Conservation (phyloP, 2,113 vertebrate species). For the Archocentrus centrarchus region DNA sequence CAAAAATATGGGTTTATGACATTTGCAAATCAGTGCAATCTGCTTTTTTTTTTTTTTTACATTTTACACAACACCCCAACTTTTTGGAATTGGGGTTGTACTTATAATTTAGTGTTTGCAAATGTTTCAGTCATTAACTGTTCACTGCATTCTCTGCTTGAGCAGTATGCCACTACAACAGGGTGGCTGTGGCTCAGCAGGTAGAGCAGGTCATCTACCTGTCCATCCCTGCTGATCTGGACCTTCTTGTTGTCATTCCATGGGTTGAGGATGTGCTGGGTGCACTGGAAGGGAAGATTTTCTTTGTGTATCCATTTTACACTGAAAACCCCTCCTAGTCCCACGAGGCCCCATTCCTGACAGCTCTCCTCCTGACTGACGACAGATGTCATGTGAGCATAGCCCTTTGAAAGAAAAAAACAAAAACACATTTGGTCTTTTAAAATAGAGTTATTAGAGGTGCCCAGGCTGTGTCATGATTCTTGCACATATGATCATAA, state of each 20-base stretch:
- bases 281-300: constrained; percentile 87
- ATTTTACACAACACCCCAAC: neutral
- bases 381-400: constrained; percentile 89
- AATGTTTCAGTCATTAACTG: neutral
- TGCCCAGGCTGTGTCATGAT: neutral
- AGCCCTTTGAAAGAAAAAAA: constrained; percentile 82
- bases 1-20: too few species aligned
- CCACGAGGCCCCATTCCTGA: constrained; percentile 89
- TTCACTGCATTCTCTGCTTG: neutral
- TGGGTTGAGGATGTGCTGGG: constrained; percentile 90
- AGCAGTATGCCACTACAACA: neutral
- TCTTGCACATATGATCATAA: neutral
- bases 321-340: constrained; percentile 88
- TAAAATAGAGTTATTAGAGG: neutral
- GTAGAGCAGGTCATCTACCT: constrained; percentile 70
- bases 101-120: neutral
- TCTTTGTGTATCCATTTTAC: constrained; percentile 94
- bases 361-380: constrained; percentile 87
- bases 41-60: neutral
- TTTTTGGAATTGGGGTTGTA: neutral
- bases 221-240: constrained; percentile 94
- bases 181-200: too few species aligned
- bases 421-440: neutral
- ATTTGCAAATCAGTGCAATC: too few species aligned
- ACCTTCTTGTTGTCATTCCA: constrained; percentile 95